A percentile compares a stretch with the other conserved stretches of the same genome.
These are phyloP conservation scores for Ictidomys tridecemlineatus DNA, from an alignment of 2,113 vertebrate species.

Conservation along the genomic window DNA sequence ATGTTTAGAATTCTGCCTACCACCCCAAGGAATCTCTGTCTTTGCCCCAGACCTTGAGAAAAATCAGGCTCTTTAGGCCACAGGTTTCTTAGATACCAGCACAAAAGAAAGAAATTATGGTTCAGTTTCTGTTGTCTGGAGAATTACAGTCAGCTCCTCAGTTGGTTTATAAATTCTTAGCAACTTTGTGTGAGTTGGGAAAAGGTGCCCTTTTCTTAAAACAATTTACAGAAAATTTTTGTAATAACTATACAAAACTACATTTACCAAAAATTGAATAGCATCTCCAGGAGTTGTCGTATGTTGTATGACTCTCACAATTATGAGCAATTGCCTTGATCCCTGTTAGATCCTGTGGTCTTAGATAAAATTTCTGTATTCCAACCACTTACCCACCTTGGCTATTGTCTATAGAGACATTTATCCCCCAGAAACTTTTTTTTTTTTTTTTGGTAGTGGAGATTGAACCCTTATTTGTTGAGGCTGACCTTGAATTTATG, in stretches of 20 bases:
- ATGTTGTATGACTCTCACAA: neutral
- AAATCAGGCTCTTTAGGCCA: neutral
- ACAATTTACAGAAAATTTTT: constrained; percentile 2
- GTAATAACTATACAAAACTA: neutral
- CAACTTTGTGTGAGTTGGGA: neutral
- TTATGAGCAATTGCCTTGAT: neutral
- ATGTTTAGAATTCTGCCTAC: neutral
- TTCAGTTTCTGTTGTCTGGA: neutral
- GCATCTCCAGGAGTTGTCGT: neutral
- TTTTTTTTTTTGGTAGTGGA: no score
- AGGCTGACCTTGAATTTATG: no score
- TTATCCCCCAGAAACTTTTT: neutral
- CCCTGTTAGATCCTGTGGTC: neutral
- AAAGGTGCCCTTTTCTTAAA: neutral
- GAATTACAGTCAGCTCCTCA: neutral
- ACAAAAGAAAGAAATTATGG: neutral
- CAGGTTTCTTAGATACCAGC: neutral
- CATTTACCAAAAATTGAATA: neutral
- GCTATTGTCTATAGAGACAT: neutral
- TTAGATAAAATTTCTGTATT: neutral
- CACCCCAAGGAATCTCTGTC: neutral
- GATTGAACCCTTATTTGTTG: no score
- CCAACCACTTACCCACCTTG: neutral
- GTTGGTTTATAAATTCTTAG: neutral
- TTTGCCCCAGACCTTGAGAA: neutral